phyloP scores from a whole-genome alignment of 2,113 vertebrate species.

The Eira barbara region DNA sequence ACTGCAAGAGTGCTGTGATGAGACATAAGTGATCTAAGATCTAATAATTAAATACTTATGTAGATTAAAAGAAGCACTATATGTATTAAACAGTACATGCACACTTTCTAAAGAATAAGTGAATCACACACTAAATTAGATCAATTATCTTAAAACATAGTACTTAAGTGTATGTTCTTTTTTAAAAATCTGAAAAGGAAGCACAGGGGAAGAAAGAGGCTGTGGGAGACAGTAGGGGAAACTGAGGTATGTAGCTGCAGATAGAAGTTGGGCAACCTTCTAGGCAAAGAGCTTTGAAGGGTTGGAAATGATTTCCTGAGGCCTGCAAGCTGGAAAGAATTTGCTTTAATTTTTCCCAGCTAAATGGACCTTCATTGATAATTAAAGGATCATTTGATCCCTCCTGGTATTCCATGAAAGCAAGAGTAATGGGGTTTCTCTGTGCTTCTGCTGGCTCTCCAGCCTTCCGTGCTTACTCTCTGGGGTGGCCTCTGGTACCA shows the following conservation, averaged over 20 bases:
- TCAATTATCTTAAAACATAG: not conserved
- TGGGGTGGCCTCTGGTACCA: not conserved
- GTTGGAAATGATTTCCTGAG: not conserved
- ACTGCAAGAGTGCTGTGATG: not conserved
- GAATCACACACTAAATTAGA: not conserved
- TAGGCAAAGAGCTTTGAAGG: not conserved
- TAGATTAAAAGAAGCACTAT: not conserved
- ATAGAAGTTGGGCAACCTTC: not conserved
- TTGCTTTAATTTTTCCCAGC: not conserved
- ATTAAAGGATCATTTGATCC: not conserved
- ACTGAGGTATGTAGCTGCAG: not conserved
- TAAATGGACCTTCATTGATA: not conserved
- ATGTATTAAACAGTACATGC: not conserved
- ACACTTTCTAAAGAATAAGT: not conserved
- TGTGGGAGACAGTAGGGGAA: not conserved
- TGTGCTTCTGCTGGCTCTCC: not conserved
- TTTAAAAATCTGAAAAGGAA: not conserved
- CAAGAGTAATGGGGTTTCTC: not conserved
- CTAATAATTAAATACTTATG: not conserved
- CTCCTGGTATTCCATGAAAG: not conserved
- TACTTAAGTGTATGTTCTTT: not conserved
- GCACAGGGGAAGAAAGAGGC: not conserved
- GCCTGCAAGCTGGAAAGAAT: not conserved
- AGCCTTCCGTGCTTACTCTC: not conserved
- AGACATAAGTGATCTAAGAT: not conserved